These are phyloP conservation scores for Danio tinwini DNA, from an alignment of 2,797 vertebrate species.

Conservation along the genomic window DNA sequence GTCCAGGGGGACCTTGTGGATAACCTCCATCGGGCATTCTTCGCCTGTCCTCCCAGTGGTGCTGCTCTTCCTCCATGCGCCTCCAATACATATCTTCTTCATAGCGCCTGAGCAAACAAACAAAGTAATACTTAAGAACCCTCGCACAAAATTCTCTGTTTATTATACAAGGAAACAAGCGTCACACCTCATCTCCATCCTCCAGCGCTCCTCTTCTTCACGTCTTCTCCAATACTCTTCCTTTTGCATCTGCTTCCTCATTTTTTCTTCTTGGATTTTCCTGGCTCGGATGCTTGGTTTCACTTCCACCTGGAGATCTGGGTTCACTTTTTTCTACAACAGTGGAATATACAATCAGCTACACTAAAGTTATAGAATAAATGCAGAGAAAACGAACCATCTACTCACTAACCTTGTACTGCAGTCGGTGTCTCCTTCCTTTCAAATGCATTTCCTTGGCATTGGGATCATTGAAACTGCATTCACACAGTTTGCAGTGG, in stretches of 20 bases:
- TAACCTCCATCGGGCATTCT: constrained; percentile 92
- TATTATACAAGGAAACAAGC: background rate
- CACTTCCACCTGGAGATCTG: constrained; percentile 97
- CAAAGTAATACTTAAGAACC: background rate
- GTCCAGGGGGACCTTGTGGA: constrained; percentile 91
- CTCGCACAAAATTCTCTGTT: background rate
- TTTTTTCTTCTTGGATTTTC: constrained; percentile 98
- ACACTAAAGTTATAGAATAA: background rate
- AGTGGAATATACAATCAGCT: background rate
- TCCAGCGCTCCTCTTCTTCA: constrained; percentile 97
- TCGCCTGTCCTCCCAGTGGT: constrained; percentile 96
- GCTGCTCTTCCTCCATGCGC: constrained; percentile 96
- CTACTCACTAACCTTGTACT: constrained; percentile 87
- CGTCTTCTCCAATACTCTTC: constrained; percentile 97
- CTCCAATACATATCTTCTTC: constrained; percentile 99
- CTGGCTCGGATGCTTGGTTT: constrained; percentile 97
- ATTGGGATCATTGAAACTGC: constrained; percentile 98
- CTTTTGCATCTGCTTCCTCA: constrained; percentile 99
- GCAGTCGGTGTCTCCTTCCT: constrained; percentile 92
- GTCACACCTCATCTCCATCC: constrained; percentile 97
- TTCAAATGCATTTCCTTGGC: constrained; percentile 99
- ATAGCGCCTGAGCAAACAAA: constrained; percentile 83
- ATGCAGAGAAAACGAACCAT: background rate
- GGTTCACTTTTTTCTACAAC: constrained; percentile 97
- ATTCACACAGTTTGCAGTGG: constrained; percentile 97